Evolutionary conservation across 1,140 invertebrate genomes (phyloP), one percentile per base, ranked within the genome.

Genomic region (Drosophila sproati): DNA sequence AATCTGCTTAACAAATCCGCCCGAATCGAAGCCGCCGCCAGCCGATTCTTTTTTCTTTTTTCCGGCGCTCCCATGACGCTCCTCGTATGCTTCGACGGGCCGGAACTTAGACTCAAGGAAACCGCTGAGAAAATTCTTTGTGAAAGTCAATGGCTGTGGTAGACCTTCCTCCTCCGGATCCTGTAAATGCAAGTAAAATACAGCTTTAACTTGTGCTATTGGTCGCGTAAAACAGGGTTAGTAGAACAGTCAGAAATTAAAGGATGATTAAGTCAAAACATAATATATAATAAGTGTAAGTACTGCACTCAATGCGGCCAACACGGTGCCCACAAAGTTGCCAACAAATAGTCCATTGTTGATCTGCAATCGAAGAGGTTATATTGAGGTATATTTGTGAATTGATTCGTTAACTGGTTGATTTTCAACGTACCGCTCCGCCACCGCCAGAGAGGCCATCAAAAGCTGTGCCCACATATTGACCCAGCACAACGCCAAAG

Each of bases 381-480:
- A 32, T 28, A 45, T 28, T 7, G 6, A n/a, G 7, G 37, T 2
- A 10, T 29, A 6, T 4, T n/a, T 4, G 41, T 10, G 5, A 31
- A 20, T 0, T n/a, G 10, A 34, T 52, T n/a, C 0, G 2, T 34
- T 1, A 7, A 29, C 4, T 12, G 5, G 10, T 32, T 5, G 2
- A 1, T 52, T 5, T 2, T 2, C 8, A 3, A 62, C 79, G n/a
- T 92, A 94, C 94, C 68, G 94, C 93, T 74, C 94, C 94, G 43
- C 93, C 93, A 5, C 94, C 94, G 28, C 93, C 93, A 0, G 94
- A 94, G 2, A 94, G 74, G 5, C 94, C 94, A 75, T 93, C 93
- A 35, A 94, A 83, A 3, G 93, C 80, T 2, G 93, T 94, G 35
- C 93, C 93, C 64, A 93, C 62, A 56, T 94, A 92, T 20, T 88